Conservation (phyloP, 2,113 vertebrate genomes). For the Sylvilagus bachmani region DNA sequence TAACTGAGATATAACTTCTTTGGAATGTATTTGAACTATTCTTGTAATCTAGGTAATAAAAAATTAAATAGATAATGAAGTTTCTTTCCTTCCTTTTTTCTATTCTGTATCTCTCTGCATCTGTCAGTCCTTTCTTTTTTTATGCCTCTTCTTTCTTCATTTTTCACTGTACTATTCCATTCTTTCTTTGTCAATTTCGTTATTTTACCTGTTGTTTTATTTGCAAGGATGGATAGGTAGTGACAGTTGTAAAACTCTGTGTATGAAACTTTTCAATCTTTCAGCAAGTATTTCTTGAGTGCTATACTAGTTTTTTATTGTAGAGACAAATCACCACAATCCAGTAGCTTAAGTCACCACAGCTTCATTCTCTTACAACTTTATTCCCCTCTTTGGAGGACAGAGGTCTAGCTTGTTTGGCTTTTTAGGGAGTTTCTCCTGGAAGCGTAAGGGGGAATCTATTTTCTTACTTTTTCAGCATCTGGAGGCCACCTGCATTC, state of each 20-base stretch:
- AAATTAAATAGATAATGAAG: neutral
- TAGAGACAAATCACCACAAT: neutral
- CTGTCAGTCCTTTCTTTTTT: neutral
- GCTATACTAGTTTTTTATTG: neutral
- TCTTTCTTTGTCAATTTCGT: neutral
- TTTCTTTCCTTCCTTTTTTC: neutral
- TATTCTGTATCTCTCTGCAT: fast-evolving
- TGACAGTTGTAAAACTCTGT: neutral
- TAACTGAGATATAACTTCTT: neutral
- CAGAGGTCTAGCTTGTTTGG: neutral
- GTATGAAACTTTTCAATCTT: neutral
- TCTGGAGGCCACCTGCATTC: neutral
- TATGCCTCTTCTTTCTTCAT: neutral
- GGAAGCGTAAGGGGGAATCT: neutral
- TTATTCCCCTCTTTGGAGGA: too few species aligned
- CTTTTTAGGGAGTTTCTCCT: neutral
- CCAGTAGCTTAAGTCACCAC: neutral
- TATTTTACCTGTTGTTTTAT: neutral
- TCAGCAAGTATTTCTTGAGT: neutral
- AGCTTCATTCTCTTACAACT: neutral
- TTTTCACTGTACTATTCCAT: neutral
- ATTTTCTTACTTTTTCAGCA: neutral
- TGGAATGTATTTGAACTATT: neutral
- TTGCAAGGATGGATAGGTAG: neutral
- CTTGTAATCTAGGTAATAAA: neutral